A percentile compares a stretch with the other conserved stretches of the same genome.
Evolutionary conservation across 2,888 invertebrate species (phyloP).

Genomic region (Thalpophila matura): DNA sequence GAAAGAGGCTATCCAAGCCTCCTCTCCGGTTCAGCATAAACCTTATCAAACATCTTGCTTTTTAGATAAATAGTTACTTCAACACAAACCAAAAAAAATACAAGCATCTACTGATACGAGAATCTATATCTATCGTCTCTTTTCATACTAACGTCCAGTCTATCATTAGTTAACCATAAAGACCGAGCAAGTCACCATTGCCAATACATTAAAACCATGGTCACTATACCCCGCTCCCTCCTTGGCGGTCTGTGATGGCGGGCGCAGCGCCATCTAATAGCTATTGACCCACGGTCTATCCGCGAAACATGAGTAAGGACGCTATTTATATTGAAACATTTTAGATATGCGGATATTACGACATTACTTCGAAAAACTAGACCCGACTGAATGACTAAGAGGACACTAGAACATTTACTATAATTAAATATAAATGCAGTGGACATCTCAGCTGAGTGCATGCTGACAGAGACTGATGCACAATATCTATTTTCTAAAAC

Average conservation of each 20-base stretch:
- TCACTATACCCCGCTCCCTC: conserved; percentile 64
- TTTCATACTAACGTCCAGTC: conserved; percentile 4
- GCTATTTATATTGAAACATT: conserved; percentile 35
- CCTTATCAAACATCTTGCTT: not conserved
- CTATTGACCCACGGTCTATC: conserved; percentile 76
- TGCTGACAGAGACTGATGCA: conserved; percentile 31
- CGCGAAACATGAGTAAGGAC: conserved; percentile 37
- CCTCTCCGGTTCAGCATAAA: not conserved
- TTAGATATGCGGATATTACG: conserved; percentile 41
- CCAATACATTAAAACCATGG: conserved; percentile 56
- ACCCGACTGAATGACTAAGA: conserved; percentile 26
- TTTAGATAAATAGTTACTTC: not conserved
- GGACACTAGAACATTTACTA: conserved; percentile 19
- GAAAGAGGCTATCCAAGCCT: not conserved
- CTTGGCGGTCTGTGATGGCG: conserved; percentile 74
- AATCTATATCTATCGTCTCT: not conserved
- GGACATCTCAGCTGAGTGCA: not conserved
- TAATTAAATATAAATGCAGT: conserved; percentile 31
- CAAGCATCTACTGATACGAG: not conserved
- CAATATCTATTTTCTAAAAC: conserved; percentile 22
- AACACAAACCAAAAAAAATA: no score
- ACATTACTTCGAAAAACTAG: conserved; percentile 34
- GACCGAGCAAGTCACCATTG: conserved; percentile 18
- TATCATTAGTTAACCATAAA: conserved; percentile 8
- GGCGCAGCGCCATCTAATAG: conserved; percentile 80